phyloP scores from a whole-genome alignment of 37 sponge, comb jelly and placozoan species.

The Spongilla lacustris region DNA sequence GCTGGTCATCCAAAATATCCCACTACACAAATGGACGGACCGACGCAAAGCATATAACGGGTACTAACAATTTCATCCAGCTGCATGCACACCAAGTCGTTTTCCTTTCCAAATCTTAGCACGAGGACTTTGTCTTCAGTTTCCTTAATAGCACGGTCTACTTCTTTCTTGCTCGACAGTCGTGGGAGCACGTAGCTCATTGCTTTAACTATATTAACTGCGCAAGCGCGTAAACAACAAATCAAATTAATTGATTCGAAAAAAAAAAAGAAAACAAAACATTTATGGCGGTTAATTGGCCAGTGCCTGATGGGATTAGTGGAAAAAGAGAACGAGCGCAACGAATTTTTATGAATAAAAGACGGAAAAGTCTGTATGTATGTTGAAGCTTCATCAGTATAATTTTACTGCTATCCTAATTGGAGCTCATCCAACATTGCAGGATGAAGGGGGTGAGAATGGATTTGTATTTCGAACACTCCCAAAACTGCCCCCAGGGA shows the following conservation, averaged over 20 bases:
- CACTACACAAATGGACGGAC: not conserved
- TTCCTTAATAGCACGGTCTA: constrained; percentile 81
- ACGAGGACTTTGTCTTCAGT: constrained; percentile 86
- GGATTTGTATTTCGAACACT: constrained; percentile 18
- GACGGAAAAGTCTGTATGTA: constrained; percentile 39
- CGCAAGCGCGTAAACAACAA: no score
- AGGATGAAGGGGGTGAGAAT: constrained; percentile 4
- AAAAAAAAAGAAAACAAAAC: not conserved
- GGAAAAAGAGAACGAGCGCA: not conserved
- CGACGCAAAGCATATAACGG: not conserved
- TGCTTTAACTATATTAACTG: no score
- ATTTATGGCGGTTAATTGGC: constrained; percentile 1
- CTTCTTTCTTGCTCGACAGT: constrained; percentile 69
- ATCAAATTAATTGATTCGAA: not conserved
- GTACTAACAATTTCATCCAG: constrained; percentile 89
- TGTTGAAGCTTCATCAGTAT: not conserved
- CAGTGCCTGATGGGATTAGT: not conserved
- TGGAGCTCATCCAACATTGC: constrained; percentile 2
- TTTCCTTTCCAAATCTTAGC: constrained; percentile 85
- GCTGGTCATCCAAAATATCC: not conserved
- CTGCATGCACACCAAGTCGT: constrained; percentile 74
- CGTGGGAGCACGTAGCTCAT: constrained; percentile 36
- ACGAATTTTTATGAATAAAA: constrained; percentile 22
- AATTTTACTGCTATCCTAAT: not conserved
- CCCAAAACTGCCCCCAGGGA: not conserved